phyloP scores from a whole-genome alignment of 2,888 invertebrate genomes.

The Trichogramma dendrolimi region DNA sequence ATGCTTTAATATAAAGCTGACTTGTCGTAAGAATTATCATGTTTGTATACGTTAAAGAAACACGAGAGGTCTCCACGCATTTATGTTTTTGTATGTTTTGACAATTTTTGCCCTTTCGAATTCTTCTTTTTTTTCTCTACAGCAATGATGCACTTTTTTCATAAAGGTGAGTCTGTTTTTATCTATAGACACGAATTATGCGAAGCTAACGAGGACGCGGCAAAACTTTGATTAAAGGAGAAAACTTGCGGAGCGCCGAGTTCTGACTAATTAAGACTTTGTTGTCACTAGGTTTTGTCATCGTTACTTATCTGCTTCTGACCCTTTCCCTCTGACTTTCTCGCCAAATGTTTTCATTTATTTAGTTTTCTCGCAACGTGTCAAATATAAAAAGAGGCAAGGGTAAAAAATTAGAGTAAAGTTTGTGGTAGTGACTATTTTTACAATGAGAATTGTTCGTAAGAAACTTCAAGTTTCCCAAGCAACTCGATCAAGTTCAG shows the following conservation, averaged over 20 bases:
- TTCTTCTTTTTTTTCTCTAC: too few relatives aligned
- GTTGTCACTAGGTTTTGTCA: not conserved
- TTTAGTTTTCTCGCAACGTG: too few relatives aligned
- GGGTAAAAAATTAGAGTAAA: not conserved
- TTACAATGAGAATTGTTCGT: too few relatives aligned
- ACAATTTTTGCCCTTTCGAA: too few relatives aligned
- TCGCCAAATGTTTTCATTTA: not conserved
- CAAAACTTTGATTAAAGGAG: conserved; percentile 25
- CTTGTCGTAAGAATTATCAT: too few relatives aligned
- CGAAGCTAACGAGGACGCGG: conserved; percentile 14
- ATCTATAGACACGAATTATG: conserved; percentile 2
- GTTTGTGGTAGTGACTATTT: not conserved
- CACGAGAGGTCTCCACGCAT: too few relatives aligned
- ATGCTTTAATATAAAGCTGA: too few relatives aligned
- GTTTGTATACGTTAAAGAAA: too few relatives aligned
- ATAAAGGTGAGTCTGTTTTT: not conserved
- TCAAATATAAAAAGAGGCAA: not conserved
- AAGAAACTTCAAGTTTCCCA: too few relatives aligned
- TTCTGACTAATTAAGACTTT: conserved; percentile 21
- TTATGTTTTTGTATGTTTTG: too few relatives aligned
- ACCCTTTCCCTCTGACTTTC: not conserved
- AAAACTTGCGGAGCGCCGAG: conserved; percentile 4
- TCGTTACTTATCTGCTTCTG: conserved; percentile 1
- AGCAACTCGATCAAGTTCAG: too few relatives aligned
- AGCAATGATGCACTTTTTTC: not conserved